These are phyloP conservation scores for Daphoenositta chrysoptera DNA, from an alignment of 2,113 vertebrate genomes.

Conservation along the genomic window DNA sequence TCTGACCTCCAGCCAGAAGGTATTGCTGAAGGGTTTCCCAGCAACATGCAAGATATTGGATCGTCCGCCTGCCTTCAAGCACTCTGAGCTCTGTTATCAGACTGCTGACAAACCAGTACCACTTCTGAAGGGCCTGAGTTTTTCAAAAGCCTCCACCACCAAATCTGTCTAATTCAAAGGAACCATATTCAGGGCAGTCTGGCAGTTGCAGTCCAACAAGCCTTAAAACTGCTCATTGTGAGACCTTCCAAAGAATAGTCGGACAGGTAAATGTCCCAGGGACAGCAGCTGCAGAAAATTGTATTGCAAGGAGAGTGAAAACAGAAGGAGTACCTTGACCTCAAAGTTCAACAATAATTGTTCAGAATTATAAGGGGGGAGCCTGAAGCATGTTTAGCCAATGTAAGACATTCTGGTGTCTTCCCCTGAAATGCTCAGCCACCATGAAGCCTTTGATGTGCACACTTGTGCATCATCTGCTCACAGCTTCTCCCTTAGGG, in stretches of 20 bases:
- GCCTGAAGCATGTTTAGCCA: fast-evolving
- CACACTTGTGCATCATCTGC: fast-evolving
- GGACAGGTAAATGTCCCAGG: neutral
- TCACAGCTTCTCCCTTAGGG: neutral
- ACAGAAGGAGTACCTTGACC: neutral
- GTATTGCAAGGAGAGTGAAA: neutral
- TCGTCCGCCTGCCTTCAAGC: neutral
- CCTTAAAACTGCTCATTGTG: fast-evolving
- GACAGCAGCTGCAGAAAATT: neutral
- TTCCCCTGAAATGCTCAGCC: neutral
- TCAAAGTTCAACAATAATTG: neutral
- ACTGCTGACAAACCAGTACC: neutral
- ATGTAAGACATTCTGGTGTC: neutral
- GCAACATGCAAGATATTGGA: fast-evolving
- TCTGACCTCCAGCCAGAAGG: fast-evolving
- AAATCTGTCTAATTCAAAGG: neutral
- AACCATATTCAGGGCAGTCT: fast-evolving
- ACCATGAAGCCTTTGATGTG: fast-evolving
- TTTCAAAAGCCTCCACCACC: neutral
- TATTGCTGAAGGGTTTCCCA: neutral
- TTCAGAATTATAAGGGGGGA: neutral
- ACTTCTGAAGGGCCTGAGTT: neutral
- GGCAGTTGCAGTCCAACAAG: neutral
- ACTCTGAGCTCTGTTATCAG: neutral
- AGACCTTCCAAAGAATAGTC: neutral